phyloP scores from a whole-genome alignment of 2,888 invertebrate genomes.

The Cantharis lateralis region DNA sequence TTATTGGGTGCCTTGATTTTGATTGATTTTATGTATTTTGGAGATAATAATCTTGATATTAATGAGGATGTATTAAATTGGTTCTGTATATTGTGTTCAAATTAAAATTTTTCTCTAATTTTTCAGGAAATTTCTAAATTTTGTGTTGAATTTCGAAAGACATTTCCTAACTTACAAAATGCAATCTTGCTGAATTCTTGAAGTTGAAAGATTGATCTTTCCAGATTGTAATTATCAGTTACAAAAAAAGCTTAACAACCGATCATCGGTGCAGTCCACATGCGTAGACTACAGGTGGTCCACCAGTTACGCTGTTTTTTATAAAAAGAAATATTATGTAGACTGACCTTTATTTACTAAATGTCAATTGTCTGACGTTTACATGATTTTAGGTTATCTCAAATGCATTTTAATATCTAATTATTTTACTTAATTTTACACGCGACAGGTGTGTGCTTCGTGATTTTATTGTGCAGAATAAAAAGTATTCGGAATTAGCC shows the following conservation, averaged over 20 bases:
- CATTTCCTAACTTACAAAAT: too few species aligned
- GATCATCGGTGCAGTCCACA: too few species aligned
- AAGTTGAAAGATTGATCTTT: too few species aligned
- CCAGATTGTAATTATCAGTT: too few species aligned
- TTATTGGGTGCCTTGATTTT: conserved; percentile 73
- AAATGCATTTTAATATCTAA: too few species aligned
- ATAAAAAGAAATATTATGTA: conserved; percentile 46
- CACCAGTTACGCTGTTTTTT: too few species aligned
- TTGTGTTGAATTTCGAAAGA: not conserved
- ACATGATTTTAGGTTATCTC: not conserved
- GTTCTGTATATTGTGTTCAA: too few species aligned
- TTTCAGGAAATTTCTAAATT: not conserved
- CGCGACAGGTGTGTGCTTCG: not conserved
- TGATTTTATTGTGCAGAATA: not conserved
- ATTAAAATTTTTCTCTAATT: not conserved
- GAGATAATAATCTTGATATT: conserved; percentile 12
- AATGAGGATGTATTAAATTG: too few species aligned
- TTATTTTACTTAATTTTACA: not conserved
- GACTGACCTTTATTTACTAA: too few species aligned
- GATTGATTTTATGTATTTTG: conserved; percentile 55
- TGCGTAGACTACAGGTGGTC: too few species aligned
- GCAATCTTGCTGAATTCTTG: too few species aligned
- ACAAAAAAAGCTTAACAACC: too few species aligned
- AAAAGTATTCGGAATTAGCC: not conserved
- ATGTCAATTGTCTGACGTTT: conserved; percentile 56